Evolutionary conservation across 2,888 invertebrate species (phyloP).

Genomic region (Caenorhabditis sp.): DNA sequence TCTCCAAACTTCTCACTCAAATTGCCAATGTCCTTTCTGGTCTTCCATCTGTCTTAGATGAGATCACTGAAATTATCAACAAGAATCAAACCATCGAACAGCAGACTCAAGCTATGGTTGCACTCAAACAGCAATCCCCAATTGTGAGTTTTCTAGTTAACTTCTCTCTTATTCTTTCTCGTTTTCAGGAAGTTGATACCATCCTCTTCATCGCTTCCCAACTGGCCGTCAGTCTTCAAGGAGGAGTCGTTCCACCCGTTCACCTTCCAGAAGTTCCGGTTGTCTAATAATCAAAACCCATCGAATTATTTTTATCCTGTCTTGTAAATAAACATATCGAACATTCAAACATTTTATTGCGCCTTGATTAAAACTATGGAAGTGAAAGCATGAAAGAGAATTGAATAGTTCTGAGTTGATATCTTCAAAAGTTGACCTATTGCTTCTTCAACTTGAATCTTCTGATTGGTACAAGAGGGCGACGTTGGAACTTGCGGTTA

Average conservation of each 20-base stretch:
- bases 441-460: conserved; percentile 49
- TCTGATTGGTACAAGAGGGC: conserved; percentile 46
- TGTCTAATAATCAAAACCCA: not conserved
- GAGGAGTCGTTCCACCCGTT: not conserved
- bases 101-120: not conserved
- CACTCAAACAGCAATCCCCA: not conserved
- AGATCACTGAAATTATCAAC: not conserved
- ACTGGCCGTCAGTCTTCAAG: not conserved
- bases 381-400: not conserved
- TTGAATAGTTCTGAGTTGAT: not conserved
- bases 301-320: not conserved
- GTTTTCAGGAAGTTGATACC: not conserved
- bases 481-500: conserved; percentile 49
- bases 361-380: no score
- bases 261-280: not conserved
- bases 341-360: not conserved
- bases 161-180: not conserved
- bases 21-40: not conserved
- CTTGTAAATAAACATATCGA: not conserved
- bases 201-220: not conserved
- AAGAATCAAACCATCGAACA: not conserved
- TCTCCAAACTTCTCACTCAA: not conserved
- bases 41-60: not conserved
- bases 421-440: not conserved
- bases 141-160: not conserved